Evolutionary conservation across 2,888 invertebrate species (phyloP), one percentile per base, ranked within the genome.

Genomic region (Epinotia brunnichana): DNA sequence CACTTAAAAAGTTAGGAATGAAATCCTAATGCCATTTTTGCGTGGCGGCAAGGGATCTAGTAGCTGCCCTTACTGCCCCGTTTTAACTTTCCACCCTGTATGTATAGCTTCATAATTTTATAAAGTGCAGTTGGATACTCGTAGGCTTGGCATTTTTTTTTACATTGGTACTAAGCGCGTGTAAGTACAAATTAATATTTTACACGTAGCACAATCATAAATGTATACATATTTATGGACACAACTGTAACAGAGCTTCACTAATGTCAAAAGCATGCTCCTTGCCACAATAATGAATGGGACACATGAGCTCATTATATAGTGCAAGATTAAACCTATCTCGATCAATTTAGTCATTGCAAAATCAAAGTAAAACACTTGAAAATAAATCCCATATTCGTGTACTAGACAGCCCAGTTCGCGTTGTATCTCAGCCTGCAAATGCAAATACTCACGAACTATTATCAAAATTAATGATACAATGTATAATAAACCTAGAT

Each of bases 241-340:
- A 53, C 17, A 17, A 17, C 7, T 17, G 9, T 56, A 56, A 3
- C 56, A 56, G 19, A 56, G 13, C 5, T 56, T 56, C 19, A 19
- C 56, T 56, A 56, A 56, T 56, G 56, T 24, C 56, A 56, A 56
- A 56, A 56, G 24, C 56, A 56, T 56, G 56, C 56, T 56, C 5
- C 21, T 24, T 24, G 56, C 56, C 19, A 56, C 24, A 56, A 15
- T 56, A 4, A 56, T 56, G 24, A 21, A 56, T 56, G 56, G 24
- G 21, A 21, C 24, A 21, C 24, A 56, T 13, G 44, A 44, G 44
- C 44, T 15, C 15, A 21, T 24, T 56, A 21, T 54, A 3, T 13
- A 24, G 24, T 21, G 2, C 0, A 17, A 29, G 15, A 39, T 24
- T 17, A 57, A 5, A 17, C 44, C 7, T 24, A 61, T 21, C 41